Conservation (phyloP, 2,113 vertebrate species). For the Lontra canadensis region DNA sequence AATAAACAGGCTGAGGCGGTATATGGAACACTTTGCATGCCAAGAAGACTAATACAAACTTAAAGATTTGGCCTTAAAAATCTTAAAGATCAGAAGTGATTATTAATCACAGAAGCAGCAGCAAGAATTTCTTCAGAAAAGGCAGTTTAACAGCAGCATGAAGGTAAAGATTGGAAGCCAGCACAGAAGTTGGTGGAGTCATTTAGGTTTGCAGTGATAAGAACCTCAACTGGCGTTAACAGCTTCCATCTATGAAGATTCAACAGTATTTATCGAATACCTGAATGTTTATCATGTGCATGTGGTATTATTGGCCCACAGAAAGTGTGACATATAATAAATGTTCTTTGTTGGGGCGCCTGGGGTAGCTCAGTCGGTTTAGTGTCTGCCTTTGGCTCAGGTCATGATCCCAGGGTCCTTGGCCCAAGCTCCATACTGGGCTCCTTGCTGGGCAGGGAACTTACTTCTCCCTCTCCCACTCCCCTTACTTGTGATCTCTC, state of each 20-base stretch:
- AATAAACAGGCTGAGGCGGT: background rate
- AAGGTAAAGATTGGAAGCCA: background rate
- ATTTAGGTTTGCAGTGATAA: background rate
- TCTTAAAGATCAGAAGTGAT: background rate
- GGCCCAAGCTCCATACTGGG: accelerated
- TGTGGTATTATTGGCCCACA: background rate
- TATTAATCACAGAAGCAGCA: background rate
- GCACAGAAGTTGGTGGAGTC: background rate
- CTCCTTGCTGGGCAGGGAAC: background rate
- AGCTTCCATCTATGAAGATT: background rate
- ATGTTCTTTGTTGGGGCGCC: background rate
- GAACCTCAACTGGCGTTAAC: background rate
- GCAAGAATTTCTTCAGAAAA: constrained; percentile 10
- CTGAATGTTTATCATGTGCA: background rate
- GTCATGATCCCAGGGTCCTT: background rate
- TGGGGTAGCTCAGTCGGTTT: too few species aligned
- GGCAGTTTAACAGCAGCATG: background rate
- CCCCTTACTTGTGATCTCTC: background rate
- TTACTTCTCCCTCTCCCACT: background rate
- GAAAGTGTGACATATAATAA: constrained; percentile 35
- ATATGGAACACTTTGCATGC: background rate
- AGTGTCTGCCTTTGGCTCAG: background rate
- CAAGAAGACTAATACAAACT: background rate
- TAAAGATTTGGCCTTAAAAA: background rate
- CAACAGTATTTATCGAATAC: background rate